Conservation (phyloP, 2,113 vertebrate species). For the Cromileptes altivelis region DNA sequence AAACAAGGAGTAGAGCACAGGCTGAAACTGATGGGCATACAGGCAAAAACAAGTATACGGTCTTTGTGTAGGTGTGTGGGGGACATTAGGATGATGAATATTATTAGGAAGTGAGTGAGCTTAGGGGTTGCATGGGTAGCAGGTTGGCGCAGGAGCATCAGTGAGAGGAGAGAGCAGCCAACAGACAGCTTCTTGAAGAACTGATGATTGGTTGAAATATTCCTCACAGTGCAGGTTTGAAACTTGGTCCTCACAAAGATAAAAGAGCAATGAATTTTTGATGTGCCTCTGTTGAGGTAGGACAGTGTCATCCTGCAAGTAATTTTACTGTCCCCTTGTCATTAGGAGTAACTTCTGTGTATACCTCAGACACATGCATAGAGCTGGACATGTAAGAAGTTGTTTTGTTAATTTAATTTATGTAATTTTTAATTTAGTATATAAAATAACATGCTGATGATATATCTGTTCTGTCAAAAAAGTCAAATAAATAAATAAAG, state of each 20-base stretch:
- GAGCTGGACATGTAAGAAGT: not conserved
- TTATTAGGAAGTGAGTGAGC: too few species aligned
- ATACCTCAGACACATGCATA: not conserved
- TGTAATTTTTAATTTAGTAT: too few species aligned
- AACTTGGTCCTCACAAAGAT: not conserved
- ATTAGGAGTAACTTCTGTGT: slow-evolving; percentile 32
- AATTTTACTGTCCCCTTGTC: slow-evolving; percentile 32
- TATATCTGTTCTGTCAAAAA: too few species aligned
- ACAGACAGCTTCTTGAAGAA: not conserved
- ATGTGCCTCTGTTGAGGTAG: not conserved
- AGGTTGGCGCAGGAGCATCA: too few species aligned
- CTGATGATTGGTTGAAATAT: not conserved
- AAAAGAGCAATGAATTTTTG: not conserved
- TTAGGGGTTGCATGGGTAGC: too few species aligned
- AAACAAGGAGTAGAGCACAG: too few species aligned
- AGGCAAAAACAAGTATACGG: too few species aligned
- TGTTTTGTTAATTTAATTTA: not conserved
- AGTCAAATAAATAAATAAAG: too few species aligned
- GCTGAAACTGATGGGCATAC: too few species aligned
- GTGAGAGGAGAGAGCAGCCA: too few species aligned
- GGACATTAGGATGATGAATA: too few species aligned
- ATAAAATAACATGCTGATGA: not conserved
- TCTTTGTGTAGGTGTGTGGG: too few species aligned
- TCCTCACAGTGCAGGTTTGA: not conserved
- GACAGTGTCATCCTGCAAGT: slow-evolving; percentile 5